Percentiles rank a stretch among this genome's conserved stretches.
phyloP scores from a whole-genome alignment of 2,113 vertebrate species.

The Alexandromys fortis region DNA sequence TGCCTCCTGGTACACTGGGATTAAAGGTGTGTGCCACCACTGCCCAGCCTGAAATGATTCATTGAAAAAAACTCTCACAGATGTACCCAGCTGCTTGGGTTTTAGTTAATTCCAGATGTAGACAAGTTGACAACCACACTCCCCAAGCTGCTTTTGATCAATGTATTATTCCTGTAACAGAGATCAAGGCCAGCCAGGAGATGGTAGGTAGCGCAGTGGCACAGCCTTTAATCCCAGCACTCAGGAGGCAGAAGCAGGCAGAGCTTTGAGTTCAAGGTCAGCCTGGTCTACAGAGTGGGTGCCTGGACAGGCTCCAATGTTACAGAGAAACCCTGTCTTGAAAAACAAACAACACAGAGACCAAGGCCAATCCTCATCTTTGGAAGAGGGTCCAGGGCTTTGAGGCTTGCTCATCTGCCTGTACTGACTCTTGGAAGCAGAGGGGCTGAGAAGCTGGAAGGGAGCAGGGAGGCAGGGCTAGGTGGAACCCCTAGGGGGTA shows the following conservation, averaged over 20 bases:
- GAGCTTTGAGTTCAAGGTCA: too few relatives aligned
- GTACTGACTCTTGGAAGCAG: not conserved
- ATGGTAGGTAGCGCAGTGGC: too few relatives aligned
- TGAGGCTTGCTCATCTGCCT: not conserved
- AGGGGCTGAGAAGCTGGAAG: not conserved
- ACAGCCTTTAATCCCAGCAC: too few relatives aligned
- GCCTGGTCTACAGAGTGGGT: too few relatives aligned
- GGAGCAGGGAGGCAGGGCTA: not conserved
- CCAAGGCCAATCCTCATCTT: not conserved
- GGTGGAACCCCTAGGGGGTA: not conserved
- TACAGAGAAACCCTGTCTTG: too few relatives aligned
- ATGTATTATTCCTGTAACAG: not conserved
- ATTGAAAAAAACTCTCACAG: not conserved
- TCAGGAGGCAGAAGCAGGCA: too few relatives aligned
- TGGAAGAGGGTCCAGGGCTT: not conserved
- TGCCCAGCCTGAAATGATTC: not conserved
- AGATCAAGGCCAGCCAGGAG: not conserved
- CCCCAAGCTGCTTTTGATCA: not conserved
- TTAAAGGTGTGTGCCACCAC: not conserved
- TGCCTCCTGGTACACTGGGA: not conserved
- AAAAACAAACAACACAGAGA: too few relatives aligned
- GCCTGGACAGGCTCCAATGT: too few relatives aligned
- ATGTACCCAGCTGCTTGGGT: not conserved
- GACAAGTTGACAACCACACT: not conserved
- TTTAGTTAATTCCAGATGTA: not conserved